Conservation (phyloP, 2,797 vertebrate species). For the Aphelocoma californica region DNA sequence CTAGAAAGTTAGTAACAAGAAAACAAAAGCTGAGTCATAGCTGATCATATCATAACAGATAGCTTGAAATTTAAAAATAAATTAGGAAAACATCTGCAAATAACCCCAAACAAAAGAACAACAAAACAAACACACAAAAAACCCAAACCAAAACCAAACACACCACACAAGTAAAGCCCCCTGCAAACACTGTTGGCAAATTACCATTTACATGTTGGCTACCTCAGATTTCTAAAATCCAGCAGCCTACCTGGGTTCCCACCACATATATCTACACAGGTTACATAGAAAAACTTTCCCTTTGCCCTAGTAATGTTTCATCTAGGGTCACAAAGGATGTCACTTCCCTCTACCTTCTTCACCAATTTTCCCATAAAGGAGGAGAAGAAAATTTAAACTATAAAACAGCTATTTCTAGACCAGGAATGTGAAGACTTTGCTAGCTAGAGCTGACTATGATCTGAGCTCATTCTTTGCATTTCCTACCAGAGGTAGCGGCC, state of each 20-base stretch:
- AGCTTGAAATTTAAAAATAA: background rate
- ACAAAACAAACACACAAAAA: background rate
- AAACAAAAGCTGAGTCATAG: background rate
- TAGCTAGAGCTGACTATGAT: background rate
- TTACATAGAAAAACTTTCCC: background rate
- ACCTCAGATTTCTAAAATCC: background rate
- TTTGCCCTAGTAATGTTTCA: background rate
- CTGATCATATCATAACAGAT: background rate
- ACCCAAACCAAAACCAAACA: background rate
- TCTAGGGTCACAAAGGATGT: background rate
- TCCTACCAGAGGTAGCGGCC: background rate
- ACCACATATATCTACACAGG: background rate
- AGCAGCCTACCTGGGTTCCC: background rate
- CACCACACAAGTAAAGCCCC: background rate
- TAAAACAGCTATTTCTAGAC: background rate
- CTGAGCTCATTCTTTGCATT: background rate
- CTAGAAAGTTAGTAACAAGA: background rate
- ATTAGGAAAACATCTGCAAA: background rate
- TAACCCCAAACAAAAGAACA: background rate
- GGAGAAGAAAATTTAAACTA: background rate
- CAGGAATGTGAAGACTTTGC: background rate
- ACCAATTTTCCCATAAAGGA: background rate
- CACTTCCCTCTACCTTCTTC: background rate
- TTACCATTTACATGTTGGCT: background rate
- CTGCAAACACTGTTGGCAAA: background rate